These are phyloP conservation scores for Coranthus polyacanthus DNA, from an alignment of 2,797 vertebrate species.

Conservation along the genomic window DNA sequence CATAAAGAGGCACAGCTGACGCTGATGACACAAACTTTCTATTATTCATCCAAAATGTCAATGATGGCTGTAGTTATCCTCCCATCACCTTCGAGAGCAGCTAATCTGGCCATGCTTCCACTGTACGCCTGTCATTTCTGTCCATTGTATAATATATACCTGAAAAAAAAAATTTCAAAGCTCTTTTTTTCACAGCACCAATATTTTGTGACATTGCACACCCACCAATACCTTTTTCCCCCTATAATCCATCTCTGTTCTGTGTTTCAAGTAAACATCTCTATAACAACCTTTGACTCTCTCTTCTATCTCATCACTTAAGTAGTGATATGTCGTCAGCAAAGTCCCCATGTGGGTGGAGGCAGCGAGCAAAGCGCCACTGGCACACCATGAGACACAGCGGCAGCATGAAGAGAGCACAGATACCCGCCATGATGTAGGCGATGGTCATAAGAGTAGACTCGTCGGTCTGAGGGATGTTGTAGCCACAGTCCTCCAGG, in stretches of 20 bases:
- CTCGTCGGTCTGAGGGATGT: conserved; percentile 97
- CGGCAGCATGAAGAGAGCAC: conserved; percentile 99
- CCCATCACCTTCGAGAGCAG: conserved; percentile 21
- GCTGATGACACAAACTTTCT: conserved; percentile 23
- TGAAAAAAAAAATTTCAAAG: conserved; percentile 46
- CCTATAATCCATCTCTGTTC: conserved; percentile 16
- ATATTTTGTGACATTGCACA: conserved; percentile 26
- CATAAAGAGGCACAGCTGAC: conserved; percentile 47
- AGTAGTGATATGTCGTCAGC: conserved; percentile 97
- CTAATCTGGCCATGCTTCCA: conserved; percentile 6
- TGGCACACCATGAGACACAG: conserved; percentile 99
- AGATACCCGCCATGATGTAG: conserved; percentile 99
- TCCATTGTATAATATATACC: conserved; percentile 36
- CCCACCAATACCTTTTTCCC: neutral
- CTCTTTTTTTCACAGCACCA: conserved; percentile 43
- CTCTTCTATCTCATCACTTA: conserved; percentile 84
- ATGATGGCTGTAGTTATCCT: conserved; percentile 55
- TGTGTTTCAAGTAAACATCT: conserved; percentile 33
- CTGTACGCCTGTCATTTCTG: conserved; percentile 20
- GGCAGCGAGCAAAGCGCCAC: conserved; percentile 96
- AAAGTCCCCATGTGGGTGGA: conserved; percentile 92
- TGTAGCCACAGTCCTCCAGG: conserved; percentile 98
- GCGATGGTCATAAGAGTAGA: conserved; percentile 99
- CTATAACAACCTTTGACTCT: neutral
- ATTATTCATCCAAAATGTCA: conserved; percentile 31